These are phyloP conservation scores for Lottia gigantea DNA, from an alignment of 2,888 invertebrate species.

Conservation along the genomic window DNA sequence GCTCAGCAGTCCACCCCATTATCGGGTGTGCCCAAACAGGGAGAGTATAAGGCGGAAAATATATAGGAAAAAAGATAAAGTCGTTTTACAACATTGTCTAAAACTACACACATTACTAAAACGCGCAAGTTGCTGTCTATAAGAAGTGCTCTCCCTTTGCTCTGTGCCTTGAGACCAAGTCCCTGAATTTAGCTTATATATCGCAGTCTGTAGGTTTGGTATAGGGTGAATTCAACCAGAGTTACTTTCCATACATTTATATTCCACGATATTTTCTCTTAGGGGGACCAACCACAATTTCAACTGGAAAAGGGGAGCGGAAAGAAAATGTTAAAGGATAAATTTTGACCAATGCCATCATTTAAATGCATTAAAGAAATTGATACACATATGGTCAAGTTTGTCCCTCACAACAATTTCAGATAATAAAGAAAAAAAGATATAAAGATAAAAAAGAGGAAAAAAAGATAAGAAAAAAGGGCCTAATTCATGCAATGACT, in stretches of 20 bases:
- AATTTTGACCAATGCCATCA: no score
- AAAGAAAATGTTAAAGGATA: constrained; percentile 1
- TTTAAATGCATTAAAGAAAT: no score
- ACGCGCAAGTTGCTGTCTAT: no score
- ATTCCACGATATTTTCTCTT: constrained; percentile 5
- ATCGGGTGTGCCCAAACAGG: no score
- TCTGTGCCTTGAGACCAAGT: no score
- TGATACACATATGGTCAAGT: neutral
- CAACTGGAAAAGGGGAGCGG: constrained; percentile 6
- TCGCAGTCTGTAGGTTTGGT: neutral
- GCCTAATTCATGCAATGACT: constrained; percentile 3
- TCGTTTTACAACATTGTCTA: no score
- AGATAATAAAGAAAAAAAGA: neutral
- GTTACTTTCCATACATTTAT: neutral
- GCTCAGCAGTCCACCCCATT: no score
- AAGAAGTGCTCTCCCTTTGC: no score
- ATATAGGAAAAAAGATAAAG: no score
- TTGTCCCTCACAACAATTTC: neutral
- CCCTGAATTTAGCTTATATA: no score
- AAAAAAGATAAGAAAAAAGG: neutral
- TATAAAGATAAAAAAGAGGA: neutral
- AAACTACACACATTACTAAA: no score
- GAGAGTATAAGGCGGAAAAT: no score
- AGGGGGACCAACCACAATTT: neutral
- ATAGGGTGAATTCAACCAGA: neutral